Evolutionary conservation across 2,113 vertebrate genomes (phyloP).

Genomic region (Pollachius pollachius): DNA sequence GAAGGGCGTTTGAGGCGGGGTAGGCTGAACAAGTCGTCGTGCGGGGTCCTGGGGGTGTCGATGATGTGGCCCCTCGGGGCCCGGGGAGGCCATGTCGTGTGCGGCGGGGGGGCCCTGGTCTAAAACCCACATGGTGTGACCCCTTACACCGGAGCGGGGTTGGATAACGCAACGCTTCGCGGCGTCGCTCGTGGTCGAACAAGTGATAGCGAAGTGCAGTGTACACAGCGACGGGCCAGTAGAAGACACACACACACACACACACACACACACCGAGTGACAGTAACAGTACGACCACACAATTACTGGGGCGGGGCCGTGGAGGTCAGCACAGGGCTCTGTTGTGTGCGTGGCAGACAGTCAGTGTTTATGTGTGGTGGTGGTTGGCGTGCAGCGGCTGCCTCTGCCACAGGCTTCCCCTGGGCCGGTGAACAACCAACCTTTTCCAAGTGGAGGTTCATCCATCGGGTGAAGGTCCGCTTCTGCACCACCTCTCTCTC

Average conservation of each 20-base stretch:
- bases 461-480: constrained; percentile 96
- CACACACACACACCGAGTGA: too few relatives aligned
- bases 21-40: not conserved
- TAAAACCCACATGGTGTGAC: too few relatives aligned
- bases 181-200: not conserved
- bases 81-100: not conserved
- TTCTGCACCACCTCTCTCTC: constrained; percentile 96
- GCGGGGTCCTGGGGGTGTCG: not conserved
- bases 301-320: too few relatives aligned
- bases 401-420: too few relatives aligned
- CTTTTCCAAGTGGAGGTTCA: constrained; percentile 96
- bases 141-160: too few relatives aligned
- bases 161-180: not conserved
- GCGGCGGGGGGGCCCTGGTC: not conserved
- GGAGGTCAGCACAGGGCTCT: not conserved
- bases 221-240: too few relatives aligned
- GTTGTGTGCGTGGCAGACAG: too few relatives aligned
- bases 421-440: constrained; percentile 57
- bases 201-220: too few relatives aligned
- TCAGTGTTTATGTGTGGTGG: too few relatives aligned
- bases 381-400: too few relatives aligned
- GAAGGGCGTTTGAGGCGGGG: constrained; percentile 4
- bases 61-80: not conserved
- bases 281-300: too few relatives aligned
- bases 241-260: too few relatives aligned